These are phyloP conservation scores for Prunella strophiata DNA, from an alignment of 2,797 vertebrate species.

Conservation along the genomic window DNA sequence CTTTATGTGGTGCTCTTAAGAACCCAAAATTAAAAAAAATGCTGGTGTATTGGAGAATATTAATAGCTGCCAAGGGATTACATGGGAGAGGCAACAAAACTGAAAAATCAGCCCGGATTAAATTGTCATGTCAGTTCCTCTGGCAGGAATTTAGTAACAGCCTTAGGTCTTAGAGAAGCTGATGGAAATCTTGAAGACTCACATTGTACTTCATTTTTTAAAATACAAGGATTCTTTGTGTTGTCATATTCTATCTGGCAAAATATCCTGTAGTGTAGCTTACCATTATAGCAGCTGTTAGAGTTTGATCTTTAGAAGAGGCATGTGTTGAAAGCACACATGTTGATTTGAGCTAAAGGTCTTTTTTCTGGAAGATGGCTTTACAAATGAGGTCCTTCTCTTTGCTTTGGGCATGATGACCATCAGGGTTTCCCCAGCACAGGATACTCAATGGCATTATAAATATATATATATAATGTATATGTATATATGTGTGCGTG, in stretches of 20 bases:
- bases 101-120: background rate
- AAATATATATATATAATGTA: background rate
- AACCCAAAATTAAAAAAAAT: background rate
- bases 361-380: background rate
- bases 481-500: background rate
- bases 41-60: background rate
- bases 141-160: background rate
- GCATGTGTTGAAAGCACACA: background rate
- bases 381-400: background rate
- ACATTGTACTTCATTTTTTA: background rate
- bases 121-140: background rate
- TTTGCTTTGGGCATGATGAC: background rate
- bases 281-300: background rate
- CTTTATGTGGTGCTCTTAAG: background rate
- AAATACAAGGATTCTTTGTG: background rate
- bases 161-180: background rate
- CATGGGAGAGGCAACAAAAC: background rate
- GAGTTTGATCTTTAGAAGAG: background rate
- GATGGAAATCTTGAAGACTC: background rate
- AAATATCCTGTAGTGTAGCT: background rate
- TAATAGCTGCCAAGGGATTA: background rate
- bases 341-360: background rate
- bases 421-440: background rate
- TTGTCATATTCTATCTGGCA: background rate
- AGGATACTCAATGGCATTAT: background rate